Evolutionary conservation across 2,797 vertebrate genomes (phyloP).

Genomic region (Sebastes goodei): DNA sequence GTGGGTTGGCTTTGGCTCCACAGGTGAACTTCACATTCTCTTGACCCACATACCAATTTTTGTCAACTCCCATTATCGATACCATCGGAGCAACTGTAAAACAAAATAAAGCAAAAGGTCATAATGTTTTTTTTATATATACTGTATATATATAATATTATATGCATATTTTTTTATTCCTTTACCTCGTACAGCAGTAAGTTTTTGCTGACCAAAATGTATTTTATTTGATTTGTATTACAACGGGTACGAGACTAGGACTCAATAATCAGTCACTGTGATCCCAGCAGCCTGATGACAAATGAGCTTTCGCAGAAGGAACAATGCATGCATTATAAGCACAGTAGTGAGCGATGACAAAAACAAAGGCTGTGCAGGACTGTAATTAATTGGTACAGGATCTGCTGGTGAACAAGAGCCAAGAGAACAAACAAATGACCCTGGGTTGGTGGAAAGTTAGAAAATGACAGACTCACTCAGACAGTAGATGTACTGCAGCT

Average conservation of each 20-base stretch:
- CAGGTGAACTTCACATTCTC: slow-evolving; percentile 91
- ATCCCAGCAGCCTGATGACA: slow-evolving; percentile 51
- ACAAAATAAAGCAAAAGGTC: slow-evolving; percentile 18
- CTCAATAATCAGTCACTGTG: slow-evolving; percentile 51
- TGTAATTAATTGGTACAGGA: slow-evolving; percentile 36
- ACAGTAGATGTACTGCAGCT: slow-evolving; percentile 51
- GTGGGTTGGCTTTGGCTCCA: slow-evolving; percentile 93
- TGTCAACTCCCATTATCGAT: slow-evolving; percentile 86
- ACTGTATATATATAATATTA: background rate
- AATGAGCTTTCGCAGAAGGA: slow-evolving; percentile 57
- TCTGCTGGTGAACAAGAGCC: slow-evolving; percentile 48
- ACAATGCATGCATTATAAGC: slow-evolving; percentile 62
- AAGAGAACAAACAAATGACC: slow-evolving; percentile 65
- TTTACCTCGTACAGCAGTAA: background rate
- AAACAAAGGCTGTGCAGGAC: slow-evolving; percentile 53
- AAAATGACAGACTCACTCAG: slow-evolving; percentile 60
- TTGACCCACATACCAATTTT: slow-evolving; percentile 93
- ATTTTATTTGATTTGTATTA: slow-evolving; percentile 1
- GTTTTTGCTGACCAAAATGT: background rate
- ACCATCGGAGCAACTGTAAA: slow-evolving; percentile 91
- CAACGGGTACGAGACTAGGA: slow-evolving; percentile 3
- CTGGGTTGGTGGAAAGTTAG: slow-evolving; percentile 51
- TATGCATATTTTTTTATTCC: background rate
- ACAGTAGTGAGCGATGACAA: slow-evolving; percentile 35
- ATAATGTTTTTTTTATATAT: background rate